Percentiles rank a stretch among this genome's conserved stretches.
phyloP scores from a whole-genome alignment of 2,797 vertebrate species.

The Centropyge bicolor region DNA sequence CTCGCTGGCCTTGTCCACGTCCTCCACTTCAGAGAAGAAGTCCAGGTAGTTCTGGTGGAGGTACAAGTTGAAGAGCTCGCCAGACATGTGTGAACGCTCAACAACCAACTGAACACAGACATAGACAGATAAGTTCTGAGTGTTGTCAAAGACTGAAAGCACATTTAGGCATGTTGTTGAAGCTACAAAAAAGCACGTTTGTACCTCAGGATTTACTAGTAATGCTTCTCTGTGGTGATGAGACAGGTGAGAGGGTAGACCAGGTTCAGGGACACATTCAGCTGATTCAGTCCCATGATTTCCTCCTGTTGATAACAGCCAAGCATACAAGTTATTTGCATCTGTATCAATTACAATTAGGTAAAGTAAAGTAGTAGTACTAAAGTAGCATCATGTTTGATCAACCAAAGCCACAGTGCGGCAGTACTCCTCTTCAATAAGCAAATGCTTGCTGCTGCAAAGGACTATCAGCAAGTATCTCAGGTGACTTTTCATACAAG shows the following conservation, averaged over 20 bases:
- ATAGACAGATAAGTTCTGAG: background rate
- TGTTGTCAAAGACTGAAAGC: background rate
- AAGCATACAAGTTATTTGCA: background rate
- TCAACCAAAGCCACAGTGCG: background rate
- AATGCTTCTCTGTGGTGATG: constrained; percentile 87
- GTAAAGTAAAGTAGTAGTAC: too few species aligned
- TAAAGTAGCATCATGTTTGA: background rate
- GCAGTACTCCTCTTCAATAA: background rate
- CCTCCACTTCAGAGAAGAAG: constrained; percentile 92
- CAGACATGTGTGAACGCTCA: constrained; percentile 93
- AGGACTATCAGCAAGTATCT: background rate
- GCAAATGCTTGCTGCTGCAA: background rate
- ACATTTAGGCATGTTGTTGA: background rate
- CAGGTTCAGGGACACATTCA: constrained; percentile 65
- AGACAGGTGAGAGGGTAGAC: constrained; percentile 88
- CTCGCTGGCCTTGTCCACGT: constrained; percentile 91
- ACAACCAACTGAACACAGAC: constrained; percentile 85
- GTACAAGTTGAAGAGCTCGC: constrained; percentile 94
- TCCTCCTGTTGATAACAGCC: constrained; percentile 83
- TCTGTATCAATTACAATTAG: background rate
- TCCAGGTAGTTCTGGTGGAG: constrained; percentile 97
- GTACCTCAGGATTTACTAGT: constrained; percentile 93
- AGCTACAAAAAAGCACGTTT: background rate
- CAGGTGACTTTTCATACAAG: too few species aligned
- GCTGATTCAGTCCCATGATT: constrained; percentile 67